Conservation (phyloP, 1,140 invertebrate genomes). For the Holcopasites calliopsidis region DNA sequence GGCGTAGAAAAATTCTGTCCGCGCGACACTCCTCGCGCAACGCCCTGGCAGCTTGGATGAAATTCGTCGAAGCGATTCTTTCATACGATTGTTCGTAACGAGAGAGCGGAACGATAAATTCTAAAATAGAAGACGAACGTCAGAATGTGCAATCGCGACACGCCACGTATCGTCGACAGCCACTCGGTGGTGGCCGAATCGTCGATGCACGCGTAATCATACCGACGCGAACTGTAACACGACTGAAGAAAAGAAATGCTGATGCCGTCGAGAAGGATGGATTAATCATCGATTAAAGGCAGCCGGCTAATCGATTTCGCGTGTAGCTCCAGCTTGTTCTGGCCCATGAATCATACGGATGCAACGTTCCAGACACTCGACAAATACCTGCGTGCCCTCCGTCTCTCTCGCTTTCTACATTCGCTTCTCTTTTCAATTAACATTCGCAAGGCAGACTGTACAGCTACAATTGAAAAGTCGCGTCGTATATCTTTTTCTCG, state of each 20-base stretch:
- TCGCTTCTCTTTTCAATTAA: background rate
- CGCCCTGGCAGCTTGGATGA: too few relatives aligned
- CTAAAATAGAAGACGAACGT: background rate
- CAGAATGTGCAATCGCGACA: too few relatives aligned
- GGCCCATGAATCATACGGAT: conserved; percentile 6
- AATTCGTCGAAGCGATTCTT: background rate
- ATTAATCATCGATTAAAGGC: conserved; percentile 58
- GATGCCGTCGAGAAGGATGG: conserved; percentile 27
- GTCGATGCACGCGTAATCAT: background rate
- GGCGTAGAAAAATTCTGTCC: background rate
- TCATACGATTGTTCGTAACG: too few relatives aligned
- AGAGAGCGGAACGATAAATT: background rate
- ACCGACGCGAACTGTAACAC: background rate
- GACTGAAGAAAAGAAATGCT: too few relatives aligned
- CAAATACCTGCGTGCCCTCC: background rate
- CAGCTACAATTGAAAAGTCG: background rate
- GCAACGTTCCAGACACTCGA: background rate
- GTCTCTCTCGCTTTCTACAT: background rate
- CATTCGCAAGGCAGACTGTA: background rate
- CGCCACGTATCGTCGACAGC: background rate
- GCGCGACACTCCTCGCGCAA: too few relatives aligned
- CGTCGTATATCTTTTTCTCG: background rate
- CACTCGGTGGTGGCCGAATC: too few relatives aligned
- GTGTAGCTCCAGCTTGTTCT: background rate
- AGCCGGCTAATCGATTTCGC: conserved; percentile 39